These are phyloP conservation scores for Synanthedon vespiformis DNA, from an alignment of 2,888 invertebrate species.

Conservation along the genomic window DNA sequence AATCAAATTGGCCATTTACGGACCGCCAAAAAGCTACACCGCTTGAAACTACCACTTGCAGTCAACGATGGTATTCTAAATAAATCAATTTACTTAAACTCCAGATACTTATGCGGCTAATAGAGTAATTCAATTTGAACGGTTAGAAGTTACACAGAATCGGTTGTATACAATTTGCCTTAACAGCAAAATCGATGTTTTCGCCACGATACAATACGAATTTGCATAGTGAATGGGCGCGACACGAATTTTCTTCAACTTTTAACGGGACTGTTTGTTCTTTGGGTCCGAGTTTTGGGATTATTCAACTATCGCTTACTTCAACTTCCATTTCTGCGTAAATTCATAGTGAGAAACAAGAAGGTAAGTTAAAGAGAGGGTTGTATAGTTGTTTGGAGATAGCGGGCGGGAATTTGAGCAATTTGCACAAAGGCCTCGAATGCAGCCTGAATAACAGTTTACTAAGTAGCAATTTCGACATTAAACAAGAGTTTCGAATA, in stretches of 20 bases:
- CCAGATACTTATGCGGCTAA: not conserved
- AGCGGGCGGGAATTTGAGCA: conserved; percentile 12
- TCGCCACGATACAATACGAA: conserved; percentile 7
- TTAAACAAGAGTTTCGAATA: too few relatives aligned
- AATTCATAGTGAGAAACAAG: conserved; percentile 5
- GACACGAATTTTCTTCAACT: conserved; percentile 18
- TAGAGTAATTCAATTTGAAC: not conserved
- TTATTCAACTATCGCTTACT: conserved; percentile 12
- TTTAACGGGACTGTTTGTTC: conserved; percentile 21
- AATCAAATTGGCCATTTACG: too few relatives aligned
- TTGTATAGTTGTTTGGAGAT: conserved; percentile 12
- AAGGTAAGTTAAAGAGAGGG: not conserved
- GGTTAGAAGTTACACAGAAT: not conserved
- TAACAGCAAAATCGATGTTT: not conserved
- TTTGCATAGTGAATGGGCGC: conserved; percentile 29
- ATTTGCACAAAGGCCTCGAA: conserved; percentile 31
- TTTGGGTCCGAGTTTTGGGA: conserved; percentile 5
- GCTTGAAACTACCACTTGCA: too few relatives aligned
- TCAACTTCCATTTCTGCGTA: conserved; percentile 19
- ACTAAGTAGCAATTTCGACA: conserved; percentile 7
- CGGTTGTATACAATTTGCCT: not conserved
- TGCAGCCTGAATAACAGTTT: conserved; percentile 32
- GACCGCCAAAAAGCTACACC: too few relatives aligned
- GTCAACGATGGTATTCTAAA: not conserved
- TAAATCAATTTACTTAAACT: not conserved